phyloP scores from a whole-genome alignment of 1,140 invertebrate species.

The Ceratitis capitata region DNA sequence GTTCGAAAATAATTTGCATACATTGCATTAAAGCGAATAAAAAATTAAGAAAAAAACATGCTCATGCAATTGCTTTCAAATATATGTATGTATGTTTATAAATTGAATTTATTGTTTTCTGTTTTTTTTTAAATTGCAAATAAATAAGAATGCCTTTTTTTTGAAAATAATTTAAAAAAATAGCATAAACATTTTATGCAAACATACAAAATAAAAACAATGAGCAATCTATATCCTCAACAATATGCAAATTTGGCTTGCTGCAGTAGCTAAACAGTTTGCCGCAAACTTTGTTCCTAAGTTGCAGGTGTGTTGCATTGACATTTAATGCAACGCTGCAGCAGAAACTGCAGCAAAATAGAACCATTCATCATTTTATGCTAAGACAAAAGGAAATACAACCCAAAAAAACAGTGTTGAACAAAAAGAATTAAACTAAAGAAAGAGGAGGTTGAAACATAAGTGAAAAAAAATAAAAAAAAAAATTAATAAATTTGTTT shows the following conservation, averaged over 20 bases:
- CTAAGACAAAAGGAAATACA: no score
- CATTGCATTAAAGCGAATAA: no score
- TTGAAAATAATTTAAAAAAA: not conserved
- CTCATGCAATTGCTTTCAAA: no score
- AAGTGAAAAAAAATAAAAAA: not conserved
- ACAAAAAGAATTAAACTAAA: not conserved
- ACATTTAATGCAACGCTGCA: not conserved
- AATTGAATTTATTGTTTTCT: no score
- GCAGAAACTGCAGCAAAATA: not conserved
- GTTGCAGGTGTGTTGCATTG: not conserved
- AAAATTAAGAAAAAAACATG: no score
- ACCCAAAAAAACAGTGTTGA: not conserved
- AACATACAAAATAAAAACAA: not conserved
- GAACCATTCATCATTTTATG: not conserved
- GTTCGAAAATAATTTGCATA: no score
- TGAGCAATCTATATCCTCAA: not conserved
- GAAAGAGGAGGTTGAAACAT: not conserved
- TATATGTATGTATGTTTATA: no score
- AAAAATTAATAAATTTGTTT: no score
- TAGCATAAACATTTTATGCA: not conserved
- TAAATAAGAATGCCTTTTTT: not conserved
- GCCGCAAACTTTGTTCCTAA: not conserved
- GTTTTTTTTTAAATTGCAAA: no score
- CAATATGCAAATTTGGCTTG: not conserved
- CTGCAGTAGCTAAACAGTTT: not conserved